These are phyloP conservation scores for Pseudopleuronectes americanus DNA, from an alignment of 2,797 vertebrate species.

Conservation along the genomic window DNA sequence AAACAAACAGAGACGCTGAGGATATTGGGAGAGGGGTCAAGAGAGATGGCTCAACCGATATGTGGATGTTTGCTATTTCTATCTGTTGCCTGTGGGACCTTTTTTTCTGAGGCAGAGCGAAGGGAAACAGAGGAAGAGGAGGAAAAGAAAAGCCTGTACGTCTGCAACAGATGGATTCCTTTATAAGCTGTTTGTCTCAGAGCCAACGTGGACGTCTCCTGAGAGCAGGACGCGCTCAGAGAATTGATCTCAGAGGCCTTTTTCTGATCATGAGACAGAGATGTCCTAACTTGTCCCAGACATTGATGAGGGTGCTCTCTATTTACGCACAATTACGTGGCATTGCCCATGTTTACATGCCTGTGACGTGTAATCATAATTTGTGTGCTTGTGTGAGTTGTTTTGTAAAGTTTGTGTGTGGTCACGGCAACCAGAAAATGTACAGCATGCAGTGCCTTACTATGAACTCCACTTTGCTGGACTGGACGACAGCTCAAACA, in stretches of 20 bases:
- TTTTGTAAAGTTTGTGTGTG: constrained; percentile 33
- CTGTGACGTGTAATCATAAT: constrained; percentile 58
- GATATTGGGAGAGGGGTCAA: constrained; percentile 76
- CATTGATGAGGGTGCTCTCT: constrained; percentile 45
- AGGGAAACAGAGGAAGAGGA: constrained; percentile 57
- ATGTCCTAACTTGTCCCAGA: constrained; percentile 40
- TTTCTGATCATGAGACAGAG: constrained; percentile 40
- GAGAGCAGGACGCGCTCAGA: constrained; percentile 43
- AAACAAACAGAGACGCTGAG: constrained; percentile 75
- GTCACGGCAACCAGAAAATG: constrained; percentile 37
- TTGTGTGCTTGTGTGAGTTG: constrained; percentile 59
- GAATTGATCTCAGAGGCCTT: constrained; percentile 43
- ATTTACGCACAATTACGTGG: constrained; percentile 73
- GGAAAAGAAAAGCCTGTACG: constrained; percentile 34
- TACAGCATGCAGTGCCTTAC: constrained; percentile 62
- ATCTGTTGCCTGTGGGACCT: constrained; percentile 73
- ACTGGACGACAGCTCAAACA: constrained; percentile 59
- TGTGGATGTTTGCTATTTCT: constrained; percentile 75
- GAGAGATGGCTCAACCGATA: constrained; percentile 73
- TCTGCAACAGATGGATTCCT: constrained; percentile 53
- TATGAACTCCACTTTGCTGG: constrained; percentile 49
- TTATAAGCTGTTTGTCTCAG: constrained; percentile 61
- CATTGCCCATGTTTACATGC: constrained; percentile 68
- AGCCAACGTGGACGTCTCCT: constrained; percentile 35
- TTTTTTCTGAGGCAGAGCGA: constrained; percentile 62